phyloP scores from a whole-genome alignment of 2,113 vertebrate species.

The Cavia aperea region DNA sequence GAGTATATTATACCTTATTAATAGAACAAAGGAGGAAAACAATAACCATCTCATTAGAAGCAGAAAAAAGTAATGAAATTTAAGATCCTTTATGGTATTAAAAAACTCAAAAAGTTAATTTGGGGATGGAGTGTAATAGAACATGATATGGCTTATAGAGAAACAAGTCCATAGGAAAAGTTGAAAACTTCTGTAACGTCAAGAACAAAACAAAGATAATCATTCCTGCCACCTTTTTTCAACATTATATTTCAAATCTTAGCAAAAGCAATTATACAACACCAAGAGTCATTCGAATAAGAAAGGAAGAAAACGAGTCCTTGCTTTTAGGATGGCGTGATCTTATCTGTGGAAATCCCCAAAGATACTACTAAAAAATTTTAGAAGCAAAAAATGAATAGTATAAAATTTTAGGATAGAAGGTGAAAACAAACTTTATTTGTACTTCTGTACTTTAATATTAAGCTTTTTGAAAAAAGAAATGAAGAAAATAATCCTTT shows the following conservation, averaged over 20 bases:
- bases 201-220: neutral
- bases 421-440: neutral
- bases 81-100: neutral
- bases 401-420: neutral
- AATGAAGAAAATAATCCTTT: neutral
- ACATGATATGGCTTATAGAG: neutral
- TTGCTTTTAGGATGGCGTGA: neutral
- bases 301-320: neutral
- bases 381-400: neutral
- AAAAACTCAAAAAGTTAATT: neutral
- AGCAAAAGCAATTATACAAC: neutral
- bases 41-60: neutral
- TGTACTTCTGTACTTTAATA: neutral
- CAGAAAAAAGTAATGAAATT: neutral
- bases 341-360: neutral
- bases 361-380: neutral
- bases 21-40: neutral
- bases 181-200: neutral
- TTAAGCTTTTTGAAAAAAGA: neutral
- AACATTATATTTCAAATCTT: neutral
- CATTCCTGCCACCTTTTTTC: neutral
- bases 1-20: neutral
- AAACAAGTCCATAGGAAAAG: neutral
- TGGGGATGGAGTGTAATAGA: neutral
- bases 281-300: neutral